Percentiles rank a stretch among this genome's conserved stretches.
Conservation (phyloP, 1,140 invertebrate genomes). For the Ceratina calcarata region DNA sequence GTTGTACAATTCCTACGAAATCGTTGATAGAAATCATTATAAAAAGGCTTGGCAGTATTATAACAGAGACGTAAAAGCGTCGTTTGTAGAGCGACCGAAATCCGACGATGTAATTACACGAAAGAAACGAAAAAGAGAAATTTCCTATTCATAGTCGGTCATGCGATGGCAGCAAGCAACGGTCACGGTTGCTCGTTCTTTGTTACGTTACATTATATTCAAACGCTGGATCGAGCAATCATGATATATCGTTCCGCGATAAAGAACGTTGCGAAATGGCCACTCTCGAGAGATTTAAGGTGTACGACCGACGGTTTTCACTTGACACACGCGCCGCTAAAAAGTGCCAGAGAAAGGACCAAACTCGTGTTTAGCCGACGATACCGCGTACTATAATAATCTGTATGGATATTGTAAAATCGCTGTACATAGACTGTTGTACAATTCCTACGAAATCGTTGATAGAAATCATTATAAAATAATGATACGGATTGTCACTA, state of each 20-base stretch:
- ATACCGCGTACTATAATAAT: slow-evolving; percentile 3
- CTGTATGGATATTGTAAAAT: neutral
- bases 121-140: slow-evolving; percentile 23
- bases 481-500: too few species aligned
- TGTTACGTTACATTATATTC: neutral
- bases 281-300: neutral
- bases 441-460: neutral
- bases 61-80: neutral
- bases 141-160: neutral
- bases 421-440: neutral
- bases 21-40: neutral
- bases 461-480: too few species aligned
- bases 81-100: neutral
- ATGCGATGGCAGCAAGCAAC: neutral
- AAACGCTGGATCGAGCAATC: neutral
- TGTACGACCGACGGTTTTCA: slow-evolving; percentile 8
- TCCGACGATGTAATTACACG: neutral
- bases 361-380: slow-evolving; percentile 19
- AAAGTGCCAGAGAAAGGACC: slow-evolving; percentile 38
- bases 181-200: neutral
- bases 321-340: neutral
- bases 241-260: neutral
- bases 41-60: neutral
- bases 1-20: neutral
- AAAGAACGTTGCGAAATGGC: slow-evolving; percentile 24